phyloP scores from a whole-genome alignment of 2,113 vertebrate genomes.

The Cyprinodon brontotheroides region DNA sequence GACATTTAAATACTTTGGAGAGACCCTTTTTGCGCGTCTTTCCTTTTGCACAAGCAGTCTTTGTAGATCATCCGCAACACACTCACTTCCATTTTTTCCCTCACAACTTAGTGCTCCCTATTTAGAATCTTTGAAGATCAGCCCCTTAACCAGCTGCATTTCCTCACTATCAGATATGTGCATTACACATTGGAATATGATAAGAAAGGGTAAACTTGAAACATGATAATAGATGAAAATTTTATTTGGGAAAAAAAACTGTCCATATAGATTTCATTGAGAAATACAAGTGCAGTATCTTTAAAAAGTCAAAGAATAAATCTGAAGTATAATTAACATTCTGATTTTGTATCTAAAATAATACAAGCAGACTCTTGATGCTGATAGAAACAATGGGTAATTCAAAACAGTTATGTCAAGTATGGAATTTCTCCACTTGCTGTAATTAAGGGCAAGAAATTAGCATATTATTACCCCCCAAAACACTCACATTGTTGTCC shows the following conservation, averaged over 20 bases:
- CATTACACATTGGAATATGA: not conserved
- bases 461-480: constrained; percentile 31
- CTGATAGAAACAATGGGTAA: constrained; percentile 10
- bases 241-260: not conserved
- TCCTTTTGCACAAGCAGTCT: too few species aligned
- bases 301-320: not conserved
- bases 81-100: too few species aligned
- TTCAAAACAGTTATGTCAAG: constrained; percentile 42
- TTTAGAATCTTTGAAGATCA: too few species aligned
- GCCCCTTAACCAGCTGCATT: not conserved
- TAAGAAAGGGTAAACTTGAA: not conserved
- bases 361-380: not conserved
- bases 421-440: constrained; percentile 31
- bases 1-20: too few species aligned
- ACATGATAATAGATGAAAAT: not conserved
- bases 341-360: not conserved
- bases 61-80: too few species aligned
- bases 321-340: not conserved
- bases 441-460: constrained; percentile 52
- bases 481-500: constrained; percentile 46
- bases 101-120: too few species aligned
- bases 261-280: not conserved
- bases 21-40: too few species aligned
- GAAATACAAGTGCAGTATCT: not conserved
- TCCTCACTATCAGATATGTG: not conserved